A percentile compares a stretch with the other conserved stretches of the same genome.
phyloP scores from a whole-genome alignment of 2,113 vertebrate genomes.

The Pyxicephalus adspersus region DNA sequence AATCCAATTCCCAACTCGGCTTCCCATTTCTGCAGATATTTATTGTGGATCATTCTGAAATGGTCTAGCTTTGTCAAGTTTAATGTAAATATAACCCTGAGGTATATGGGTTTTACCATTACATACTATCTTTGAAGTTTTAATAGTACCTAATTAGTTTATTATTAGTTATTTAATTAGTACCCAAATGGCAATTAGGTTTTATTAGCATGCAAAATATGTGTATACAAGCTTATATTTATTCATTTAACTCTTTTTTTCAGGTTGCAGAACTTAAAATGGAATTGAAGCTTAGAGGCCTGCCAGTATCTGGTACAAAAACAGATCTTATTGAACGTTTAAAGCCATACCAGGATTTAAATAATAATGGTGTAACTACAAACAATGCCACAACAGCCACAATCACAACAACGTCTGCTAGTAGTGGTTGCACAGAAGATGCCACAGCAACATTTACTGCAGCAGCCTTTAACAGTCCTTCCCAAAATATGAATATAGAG shows the following conservation, averaged over 20 bases:
- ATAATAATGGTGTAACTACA: constrained; percentile 62
- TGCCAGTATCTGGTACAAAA: constrained; percentile 97
- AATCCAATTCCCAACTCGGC: no score
- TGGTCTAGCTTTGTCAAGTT: no score
- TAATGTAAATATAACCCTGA: no score
- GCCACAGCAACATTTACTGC: constrained; percentile 67
- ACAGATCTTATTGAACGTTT: constrained; percentile 93
- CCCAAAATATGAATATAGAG: constrained; percentile 67
- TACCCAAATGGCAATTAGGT: no score
- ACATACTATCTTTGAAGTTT: no score
- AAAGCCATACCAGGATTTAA: constrained; percentile 88
- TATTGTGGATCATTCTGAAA: no score
- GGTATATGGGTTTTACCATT: no score
- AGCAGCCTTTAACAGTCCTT: constrained; percentile 63
- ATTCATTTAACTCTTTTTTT: neutral
- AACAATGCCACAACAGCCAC: constrained; percentile 62
- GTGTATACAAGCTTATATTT: neutral
- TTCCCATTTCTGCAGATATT: no score
- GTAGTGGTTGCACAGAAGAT: constrained; percentile 58
- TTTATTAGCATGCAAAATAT: no score
- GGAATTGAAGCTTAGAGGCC: constrained; percentile 91
- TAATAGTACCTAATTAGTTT: no score
- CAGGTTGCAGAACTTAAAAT: constrained; percentile 96
- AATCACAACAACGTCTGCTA: constrained; percentile 59
- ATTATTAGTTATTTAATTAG: no score